Percentiles rank a stretch among this genome's conserved stretches.
Conservation (phyloP, 2,888 invertebrate species). For the Diaprepes abbreviatus region DNA sequence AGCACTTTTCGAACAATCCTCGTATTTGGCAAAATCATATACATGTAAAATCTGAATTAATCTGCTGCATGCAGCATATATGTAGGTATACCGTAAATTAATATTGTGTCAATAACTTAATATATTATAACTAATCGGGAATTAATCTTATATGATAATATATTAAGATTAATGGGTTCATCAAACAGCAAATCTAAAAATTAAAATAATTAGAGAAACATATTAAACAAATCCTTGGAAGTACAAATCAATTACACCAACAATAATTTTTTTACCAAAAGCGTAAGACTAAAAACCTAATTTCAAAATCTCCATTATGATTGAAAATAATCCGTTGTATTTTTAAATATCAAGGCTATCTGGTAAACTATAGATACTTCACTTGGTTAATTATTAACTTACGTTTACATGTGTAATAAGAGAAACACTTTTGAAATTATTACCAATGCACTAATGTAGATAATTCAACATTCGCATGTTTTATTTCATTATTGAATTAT, state of each 20-base stretch:
- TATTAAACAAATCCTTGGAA: neutral
- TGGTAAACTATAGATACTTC: neutral
- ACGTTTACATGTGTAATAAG: neutral
- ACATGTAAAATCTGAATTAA: too few species aligned
- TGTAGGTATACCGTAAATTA: too few species aligned
- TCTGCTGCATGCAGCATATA: too few species aligned
- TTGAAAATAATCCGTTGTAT: conserved; percentile 9
- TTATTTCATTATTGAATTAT: too few species aligned
- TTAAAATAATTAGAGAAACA: neutral
- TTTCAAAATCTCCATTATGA: neutral
- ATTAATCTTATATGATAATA: neutral
- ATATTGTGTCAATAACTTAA: too few species aligned
- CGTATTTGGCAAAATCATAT: too few species aligned
- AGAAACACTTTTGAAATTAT: neutral
- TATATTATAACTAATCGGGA: too few species aligned
- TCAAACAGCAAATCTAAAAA: neutral
- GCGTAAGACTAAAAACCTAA: neutral
- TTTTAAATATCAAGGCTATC: conserved; percentile 14
- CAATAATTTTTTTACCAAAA: neutral
- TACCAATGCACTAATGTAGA: neutral
- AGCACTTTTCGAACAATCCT: too few species aligned
- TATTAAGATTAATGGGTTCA: neutral
- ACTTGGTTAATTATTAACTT: neutral
- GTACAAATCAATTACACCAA: neutral
- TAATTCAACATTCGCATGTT: neutral